Evolutionary conservation across 2,797 vertebrate genomes (phyloP), one percentile per base, ranked within the genome.

Genomic region (Zalophus californianus): DNA sequence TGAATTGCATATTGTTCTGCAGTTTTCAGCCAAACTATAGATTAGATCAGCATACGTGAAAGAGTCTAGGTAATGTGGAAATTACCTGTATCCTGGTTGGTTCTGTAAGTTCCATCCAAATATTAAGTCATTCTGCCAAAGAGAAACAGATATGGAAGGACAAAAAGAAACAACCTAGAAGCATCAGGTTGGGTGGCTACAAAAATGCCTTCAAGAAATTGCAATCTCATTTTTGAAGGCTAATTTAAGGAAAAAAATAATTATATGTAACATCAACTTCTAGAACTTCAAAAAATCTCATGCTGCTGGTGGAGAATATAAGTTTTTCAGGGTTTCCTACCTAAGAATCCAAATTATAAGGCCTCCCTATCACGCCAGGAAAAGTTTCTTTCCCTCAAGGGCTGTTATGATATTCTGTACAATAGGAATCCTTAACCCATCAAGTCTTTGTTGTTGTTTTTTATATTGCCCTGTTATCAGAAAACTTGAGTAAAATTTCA

Each of bases 1-100:
- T 14, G 38, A 91, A 16, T 56, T 93, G 41, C 90, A 86, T 86
- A 72, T 35, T 54, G 29, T 82, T 91, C 62, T 86, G 50, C 14
- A 44, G 21, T 23, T 91, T 87, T 87, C 38, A 86, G n/a, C 48
- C 87, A 27, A 89, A 29, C n/a, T 50, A 60, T n/a, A 58, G 56
- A 79, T 87, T 86, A 75, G 56, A 93, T 84, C 86, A 80, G 64
- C 64, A 70, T 84, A 73, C 25, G n/a, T 92, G 64, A 80, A 94
- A 85, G 86, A 52, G 44, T 11, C 58, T 44, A 60, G 56, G 50
- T 52, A 70, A 80, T 54, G 41, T 77, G 72, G 94, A 86, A 87
- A 84, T 70, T 60, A 93, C 52, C 29, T 56, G 50, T 52, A 11
- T 52, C 6, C 79, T 60, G 58, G 12, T 50, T 70, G 9, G 21